phyloP scores from a whole-genome alignment of 2,888 invertebrate species.

The Lithophane socia region DNA sequence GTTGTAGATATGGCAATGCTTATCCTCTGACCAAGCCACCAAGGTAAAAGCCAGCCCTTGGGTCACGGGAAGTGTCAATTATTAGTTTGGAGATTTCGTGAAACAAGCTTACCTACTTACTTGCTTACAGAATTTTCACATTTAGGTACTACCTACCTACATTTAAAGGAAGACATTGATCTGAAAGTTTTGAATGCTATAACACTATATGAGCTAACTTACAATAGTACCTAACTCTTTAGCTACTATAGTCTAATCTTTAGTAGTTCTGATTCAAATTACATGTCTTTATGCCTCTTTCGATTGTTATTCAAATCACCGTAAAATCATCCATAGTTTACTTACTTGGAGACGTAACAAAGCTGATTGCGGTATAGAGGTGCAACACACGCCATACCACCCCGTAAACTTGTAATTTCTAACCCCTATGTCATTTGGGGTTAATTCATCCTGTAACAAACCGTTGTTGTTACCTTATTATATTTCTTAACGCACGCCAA shows the following conservation, averaged over 20 bases:
- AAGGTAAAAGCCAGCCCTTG: no score
- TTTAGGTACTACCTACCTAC: no score
- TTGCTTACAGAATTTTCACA: no score
- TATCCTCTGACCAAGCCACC: no score
- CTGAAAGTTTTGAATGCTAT: not conserved
- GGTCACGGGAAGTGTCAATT: no score
- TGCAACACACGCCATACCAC: not conserved
- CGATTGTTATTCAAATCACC: not conserved
- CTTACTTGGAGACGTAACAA: not conserved
- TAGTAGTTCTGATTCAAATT: not conserved
- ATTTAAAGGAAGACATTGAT: not conserved
- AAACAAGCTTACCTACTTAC: no score
- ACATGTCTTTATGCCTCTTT: not conserved
- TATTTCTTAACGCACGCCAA: conserved; percentile 4
- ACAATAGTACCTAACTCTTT: not conserved
- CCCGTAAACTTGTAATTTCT: not conserved
- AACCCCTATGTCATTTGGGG: not conserved
- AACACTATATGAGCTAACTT: not conserved
- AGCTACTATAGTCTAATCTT: not conserved
- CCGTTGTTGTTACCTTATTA: not conserved
- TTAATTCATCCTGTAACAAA: conserved; percentile 8
- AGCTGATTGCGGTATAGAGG: conserved; percentile 1
- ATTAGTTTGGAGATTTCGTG: no score
- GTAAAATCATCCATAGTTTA: not conserved
- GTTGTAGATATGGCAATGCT: no score